Evolutionary conservation across 1,140 invertebrate species (phyloP).

Genomic region (Gerris buenoi): DNA sequence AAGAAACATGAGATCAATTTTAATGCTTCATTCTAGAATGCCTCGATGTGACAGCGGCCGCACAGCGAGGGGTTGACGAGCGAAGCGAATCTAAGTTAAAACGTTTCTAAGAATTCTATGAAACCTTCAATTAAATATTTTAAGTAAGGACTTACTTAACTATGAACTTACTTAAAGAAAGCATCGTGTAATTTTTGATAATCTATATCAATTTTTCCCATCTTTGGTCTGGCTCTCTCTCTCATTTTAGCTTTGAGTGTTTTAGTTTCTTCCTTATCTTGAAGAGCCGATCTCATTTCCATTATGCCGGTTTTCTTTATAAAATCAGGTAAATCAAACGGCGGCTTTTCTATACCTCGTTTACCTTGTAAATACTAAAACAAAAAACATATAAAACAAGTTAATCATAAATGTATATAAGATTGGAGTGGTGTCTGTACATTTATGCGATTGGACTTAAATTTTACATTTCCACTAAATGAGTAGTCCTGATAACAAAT

Average conservation of each 20-base stretch:
- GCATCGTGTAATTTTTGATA: constrained; percentile 99
- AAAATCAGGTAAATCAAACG: constrained; percentile 96
- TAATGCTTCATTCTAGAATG: no score
- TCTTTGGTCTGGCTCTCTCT: constrained; percentile 87
- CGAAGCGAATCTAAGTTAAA: no score
- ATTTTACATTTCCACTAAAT: no score
- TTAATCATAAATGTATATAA: no score
- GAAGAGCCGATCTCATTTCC: constrained; percentile 97
- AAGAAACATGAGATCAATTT: no score
- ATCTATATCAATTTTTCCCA: constrained; percentile 99
- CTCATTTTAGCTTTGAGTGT: constrained; percentile 97
- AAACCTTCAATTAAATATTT: neutral
- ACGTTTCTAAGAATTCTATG: no score
- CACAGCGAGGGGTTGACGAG: no score
- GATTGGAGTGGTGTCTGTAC: no score
- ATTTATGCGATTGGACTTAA: no score
- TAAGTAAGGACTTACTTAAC: neutral
- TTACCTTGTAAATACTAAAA: constrained; percentile 78
- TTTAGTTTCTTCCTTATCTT: constrained; percentile 94
- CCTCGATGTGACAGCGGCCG: no score
- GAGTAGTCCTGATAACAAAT: no score
- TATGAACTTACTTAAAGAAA: constrained; percentile 69
- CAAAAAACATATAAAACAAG: no score
- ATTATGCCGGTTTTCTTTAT: constrained; percentile 99
- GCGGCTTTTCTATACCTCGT: constrained; percentile 95